phyloP scores from a whole-genome alignment of 2,888 invertebrate genomes.

The Eupelmus urozonus region DNA sequence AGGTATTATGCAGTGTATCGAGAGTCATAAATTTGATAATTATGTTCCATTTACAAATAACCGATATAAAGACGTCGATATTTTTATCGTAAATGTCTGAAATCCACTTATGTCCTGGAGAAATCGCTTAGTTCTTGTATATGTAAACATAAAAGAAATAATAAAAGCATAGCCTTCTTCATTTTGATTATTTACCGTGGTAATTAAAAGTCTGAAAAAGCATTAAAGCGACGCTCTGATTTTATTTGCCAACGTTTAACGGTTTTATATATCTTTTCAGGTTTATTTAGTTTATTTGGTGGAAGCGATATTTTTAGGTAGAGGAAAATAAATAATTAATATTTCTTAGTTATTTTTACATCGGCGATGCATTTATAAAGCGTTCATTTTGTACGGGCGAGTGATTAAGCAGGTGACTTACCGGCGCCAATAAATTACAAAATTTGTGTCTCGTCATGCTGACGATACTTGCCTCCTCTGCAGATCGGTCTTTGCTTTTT shows the following conservation, averaged over 20 bases:
- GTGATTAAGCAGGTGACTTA: conserved; percentile 55
- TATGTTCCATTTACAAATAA: conserved; percentile 30
- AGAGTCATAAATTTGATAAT: conserved; percentile 4
- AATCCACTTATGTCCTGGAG: conserved; percentile 7
- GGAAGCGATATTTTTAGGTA: background rate
- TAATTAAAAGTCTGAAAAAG: conserved; percentile 23
- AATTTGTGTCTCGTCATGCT: conserved; percentile 54
- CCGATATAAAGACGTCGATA: conserved; percentile 20
- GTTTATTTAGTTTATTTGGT: background rate
- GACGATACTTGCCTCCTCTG: conserved; percentile 24
- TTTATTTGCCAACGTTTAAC: background rate
- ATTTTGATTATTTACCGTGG: background rate
- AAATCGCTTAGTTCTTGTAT: background rate
- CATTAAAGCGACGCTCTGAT: conserved; percentile 9
- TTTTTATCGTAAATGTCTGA: conserved; percentile 13
- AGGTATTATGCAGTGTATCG: background rate
- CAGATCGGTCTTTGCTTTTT: background rate
- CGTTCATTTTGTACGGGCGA: conserved; percentile 45
- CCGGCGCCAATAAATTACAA: conserved; percentile 55
- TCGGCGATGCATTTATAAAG: conserved; percentile 22
- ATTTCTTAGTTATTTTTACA: conserved; percentile 25
- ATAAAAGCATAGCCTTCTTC: conserved; percentile 12
- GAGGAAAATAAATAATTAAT: conserved; percentile 36
- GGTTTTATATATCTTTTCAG: background rate
- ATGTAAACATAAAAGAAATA: background rate